Percentiles rank a stretch among this genome's conserved stretches.
Conservation (phyloP, 37 sponge, comb jelly and placozoan species). For the Aphrocallistes beatrix region DNA sequence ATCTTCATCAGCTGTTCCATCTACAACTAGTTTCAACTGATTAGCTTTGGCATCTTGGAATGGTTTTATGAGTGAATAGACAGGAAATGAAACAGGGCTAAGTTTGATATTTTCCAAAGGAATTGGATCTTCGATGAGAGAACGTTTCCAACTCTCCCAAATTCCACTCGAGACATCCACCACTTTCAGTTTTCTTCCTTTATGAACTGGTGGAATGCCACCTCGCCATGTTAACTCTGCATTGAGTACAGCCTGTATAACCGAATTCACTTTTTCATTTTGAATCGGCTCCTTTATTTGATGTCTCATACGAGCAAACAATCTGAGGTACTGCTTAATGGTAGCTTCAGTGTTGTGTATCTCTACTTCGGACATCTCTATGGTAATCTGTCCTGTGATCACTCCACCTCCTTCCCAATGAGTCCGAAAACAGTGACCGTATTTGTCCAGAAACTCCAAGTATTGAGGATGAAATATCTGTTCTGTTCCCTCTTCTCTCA, state of each 20-base stretch:
- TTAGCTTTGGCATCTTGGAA: not conserved
- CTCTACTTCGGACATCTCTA: not conserved
- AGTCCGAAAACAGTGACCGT: not conserved
- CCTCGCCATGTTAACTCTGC: not conserved
- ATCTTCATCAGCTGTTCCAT: not conserved
- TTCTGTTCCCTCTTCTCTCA: not conserved
- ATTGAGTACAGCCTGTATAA: not conserved
- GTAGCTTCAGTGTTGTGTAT: not conserved
- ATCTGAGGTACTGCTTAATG: not conserved
- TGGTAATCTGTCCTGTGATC: not conserved
- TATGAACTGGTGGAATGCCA: not conserved
- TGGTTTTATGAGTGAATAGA: not conserved
- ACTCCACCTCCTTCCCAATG: slow-evolving; percentile 2
- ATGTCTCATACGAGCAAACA: not conserved
- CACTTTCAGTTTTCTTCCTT: not conserved
- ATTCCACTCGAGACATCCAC: not conserved
- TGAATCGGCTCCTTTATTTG: not conserved
- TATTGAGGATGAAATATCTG: not conserved
- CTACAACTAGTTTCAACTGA: not conserved
- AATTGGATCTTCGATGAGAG: not conserved
- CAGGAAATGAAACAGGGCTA: not conserved
- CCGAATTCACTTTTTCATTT: not conserved
- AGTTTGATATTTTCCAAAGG: slow-evolving; percentile 1
- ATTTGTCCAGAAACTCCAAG: not conserved
- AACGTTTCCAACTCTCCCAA: not conserved